Evolutionary conservation across 2,113 vertebrate species (phyloP).

Genomic region (Hippolais icterina): DNA sequence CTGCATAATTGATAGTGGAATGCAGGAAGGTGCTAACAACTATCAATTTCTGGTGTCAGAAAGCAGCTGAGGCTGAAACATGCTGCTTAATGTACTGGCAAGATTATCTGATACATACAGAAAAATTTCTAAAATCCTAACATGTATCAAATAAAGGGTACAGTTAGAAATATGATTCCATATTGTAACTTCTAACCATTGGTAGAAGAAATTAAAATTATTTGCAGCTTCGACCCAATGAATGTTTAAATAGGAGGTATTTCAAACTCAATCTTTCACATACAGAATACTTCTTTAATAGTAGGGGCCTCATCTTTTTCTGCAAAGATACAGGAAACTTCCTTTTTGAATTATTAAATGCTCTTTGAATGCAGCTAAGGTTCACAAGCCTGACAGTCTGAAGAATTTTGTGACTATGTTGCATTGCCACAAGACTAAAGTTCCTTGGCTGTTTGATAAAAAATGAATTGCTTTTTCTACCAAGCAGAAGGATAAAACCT

Average conservation of each 20-base stretch:
- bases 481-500: constrained; percentile 12
- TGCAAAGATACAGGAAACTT: constrained; percentile 21
- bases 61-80: not conserved
- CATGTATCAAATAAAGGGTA: not conserved
- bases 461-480: constrained; percentile 52
- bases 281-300: not conserved
- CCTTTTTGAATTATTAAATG: constrained; percentile 65
- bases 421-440: constrained; percentile 49
- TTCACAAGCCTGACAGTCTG: constrained; percentile 46
- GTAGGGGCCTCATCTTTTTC: not conserved
- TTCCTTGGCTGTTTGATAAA: constrained; percentile 59
- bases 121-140: not conserved
- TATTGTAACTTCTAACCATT: not conserved
- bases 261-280: not conserved
- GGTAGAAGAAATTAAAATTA: not conserved
- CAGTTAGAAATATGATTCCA: not conserved
- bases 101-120: not conserved
- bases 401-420: constrained; percentile 11
- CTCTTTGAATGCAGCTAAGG: constrained; percentile 19
- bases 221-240: not conserved
- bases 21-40: constrained; percentile 26
- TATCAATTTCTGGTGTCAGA: constrained; percentile 41
- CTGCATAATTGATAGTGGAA: constrained; percentile 44
- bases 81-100: not conserved
- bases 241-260: not conserved